Base-by-base conservation (phyloP, 2,888 invertebrate species). In the Hylaea fasciaria region DNA sequence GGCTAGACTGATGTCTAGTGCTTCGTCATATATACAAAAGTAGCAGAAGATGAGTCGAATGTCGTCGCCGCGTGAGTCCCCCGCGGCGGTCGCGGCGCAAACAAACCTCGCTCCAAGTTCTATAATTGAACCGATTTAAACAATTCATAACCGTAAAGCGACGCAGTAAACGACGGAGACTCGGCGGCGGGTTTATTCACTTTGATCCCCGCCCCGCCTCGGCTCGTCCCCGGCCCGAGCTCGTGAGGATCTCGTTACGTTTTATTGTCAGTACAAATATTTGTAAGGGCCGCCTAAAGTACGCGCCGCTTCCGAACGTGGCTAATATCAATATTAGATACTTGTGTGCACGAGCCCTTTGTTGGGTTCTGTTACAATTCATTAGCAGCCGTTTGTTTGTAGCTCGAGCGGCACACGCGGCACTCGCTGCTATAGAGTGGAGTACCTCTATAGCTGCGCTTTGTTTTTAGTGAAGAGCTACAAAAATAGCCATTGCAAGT, bases 81-180 rank as follows among this genome's bases (percentile, higher is more conserved):
- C 17, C 17, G 17, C 43, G 17, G 11, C 35, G 17, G 43, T 3
- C 12, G 8, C 17, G 12, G 48, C 37, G 35, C 47, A 37, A 47
- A 12, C 14, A 47, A 35, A 47, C 17, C 48, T 37, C 16, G 48
- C 48, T 11, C 9, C 45, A 13, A 22, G 12, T 17, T 37, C 22
- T 37, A 45, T 53, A 45, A 53, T 53, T 53, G 43, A 45, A 53
- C 37, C 37, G 44, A 45, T 53, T 45, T 37, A 22, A 53, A 45
- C 53, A 45, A 45, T 37, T 53, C 45, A 39, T 53, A 53, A 53
- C 12, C 45, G 29, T 46, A 53, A 45, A 46, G 28, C 37, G 39
- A 37, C 53, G 37, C 53, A 45, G 22, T 45, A 37, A 45, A 28
- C 17, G 41, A 28, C 50, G 50, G 49, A 16, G 12, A 11, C n/a